Evolutionary conservation across 1,140 invertebrate species (phyloP), one percentile per base, ranked within the genome.

Genomic region (Dreissena rostriformis): DNA sequence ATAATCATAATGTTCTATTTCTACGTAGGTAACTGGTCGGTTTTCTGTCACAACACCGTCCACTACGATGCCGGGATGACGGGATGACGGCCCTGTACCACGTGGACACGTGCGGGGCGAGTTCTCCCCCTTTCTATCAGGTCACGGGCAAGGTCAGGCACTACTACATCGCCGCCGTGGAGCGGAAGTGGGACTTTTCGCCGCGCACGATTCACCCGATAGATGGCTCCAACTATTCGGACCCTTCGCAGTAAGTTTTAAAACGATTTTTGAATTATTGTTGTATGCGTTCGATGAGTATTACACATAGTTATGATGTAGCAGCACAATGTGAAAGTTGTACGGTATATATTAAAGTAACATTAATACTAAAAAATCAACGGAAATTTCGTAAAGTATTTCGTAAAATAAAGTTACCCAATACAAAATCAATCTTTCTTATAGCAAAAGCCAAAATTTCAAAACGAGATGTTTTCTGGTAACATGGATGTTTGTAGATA

Each of bases 151-250:
- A 53, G 12, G 77, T 77, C 6, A 72, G 91, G 17, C 78, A 84
- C 28, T 90, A 88, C 61, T 92, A 75, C 83, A 89, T 92, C 14
- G 91, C 90, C 12, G 91, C 91, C 6, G 88, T 90, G 51, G 90
- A 92, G 57, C 85, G 89, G 0, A 70, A 86, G 19, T 92, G 91
- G 91, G 85, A 92, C 67, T 92, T 90, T 70, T 90, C 85, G 6
- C 90, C 90, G 22, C 79, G 86, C 10, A 88, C 88, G 66, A 78
- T 83, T 26, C 83, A 88, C 39, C 71, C 74, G 15, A 55, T 86
- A 4, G 82, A 79, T 10, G 81, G 87, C 19, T 39, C 78, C 6
- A 80, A 82, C 57, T 71, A 88, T 49, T 82, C 73, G 19, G 80
- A 88, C 29, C 74, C 84, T 22, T 39, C 70, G 12, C 74, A 77